Evolutionary conservation across 2,797 vertebrate species (phyloP).

Genomic region (Gadopsis marmoratus): DNA sequence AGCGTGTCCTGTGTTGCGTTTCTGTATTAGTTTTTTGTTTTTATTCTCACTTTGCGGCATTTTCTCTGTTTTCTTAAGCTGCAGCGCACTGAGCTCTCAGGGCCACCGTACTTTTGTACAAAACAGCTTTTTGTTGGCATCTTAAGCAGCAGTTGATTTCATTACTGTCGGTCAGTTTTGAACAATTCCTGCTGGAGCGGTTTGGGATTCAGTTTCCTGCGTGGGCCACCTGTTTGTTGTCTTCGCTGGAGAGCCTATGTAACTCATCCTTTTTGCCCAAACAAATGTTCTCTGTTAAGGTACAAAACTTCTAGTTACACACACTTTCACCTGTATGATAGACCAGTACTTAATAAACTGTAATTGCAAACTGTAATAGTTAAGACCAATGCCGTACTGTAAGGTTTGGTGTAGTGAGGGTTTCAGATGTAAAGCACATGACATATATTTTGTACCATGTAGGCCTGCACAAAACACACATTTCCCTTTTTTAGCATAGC

Average conservation of each 20-base stretch:
- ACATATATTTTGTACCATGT: too few species aligned
- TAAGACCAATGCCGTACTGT: not conserved
- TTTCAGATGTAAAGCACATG: too few species aligned
- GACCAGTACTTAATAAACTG: not conserved
- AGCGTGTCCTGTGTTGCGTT: too few species aligned
- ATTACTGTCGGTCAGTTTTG: not conserved
- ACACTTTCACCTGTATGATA: not conserved
- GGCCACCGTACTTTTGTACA: not conserved
- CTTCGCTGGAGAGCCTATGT: not conserved
- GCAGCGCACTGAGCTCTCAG: too few species aligned
- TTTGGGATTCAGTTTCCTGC: not conserved
- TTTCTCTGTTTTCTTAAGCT: too few species aligned
- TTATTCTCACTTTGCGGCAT: too few species aligned
- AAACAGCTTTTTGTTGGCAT: not conserved
- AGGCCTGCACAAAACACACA: too few species aligned
- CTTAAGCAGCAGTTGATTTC: not conserved
- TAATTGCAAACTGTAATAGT: not conserved
- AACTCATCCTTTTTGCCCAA: not conserved
- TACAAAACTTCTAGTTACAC: not conserved
- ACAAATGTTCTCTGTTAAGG: not conserved
- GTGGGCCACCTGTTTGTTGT: not conserved
- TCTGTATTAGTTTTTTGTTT: too few species aligned
- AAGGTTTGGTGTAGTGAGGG: not conserved
- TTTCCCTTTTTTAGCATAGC: too few species aligned
- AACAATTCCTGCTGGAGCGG: not conserved